Base-by-base conservation (phyloP, 2,797 vertebrate genomes). In the Rhinichthys osculus region DNA sequence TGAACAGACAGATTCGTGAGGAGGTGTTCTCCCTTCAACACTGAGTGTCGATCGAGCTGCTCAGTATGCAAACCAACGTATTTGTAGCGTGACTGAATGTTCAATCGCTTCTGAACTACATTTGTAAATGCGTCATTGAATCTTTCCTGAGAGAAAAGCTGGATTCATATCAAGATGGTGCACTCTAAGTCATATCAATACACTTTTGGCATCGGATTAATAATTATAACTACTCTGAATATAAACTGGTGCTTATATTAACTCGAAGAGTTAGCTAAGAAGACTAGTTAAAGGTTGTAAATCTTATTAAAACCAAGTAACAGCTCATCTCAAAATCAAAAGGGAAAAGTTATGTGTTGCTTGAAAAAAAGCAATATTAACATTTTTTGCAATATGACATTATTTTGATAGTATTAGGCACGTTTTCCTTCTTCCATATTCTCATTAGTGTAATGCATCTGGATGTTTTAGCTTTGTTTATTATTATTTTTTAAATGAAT, bases 1-100 rank as follows among this genome's bases (percentile, higher is more conserved):
- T 81, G 76, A 80, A 76, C 80, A 30, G 71, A 80, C 67, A 71
- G 47, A 59, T 72, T 33, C 14, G 30, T 62, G 54, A 42, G 23
- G 35, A 78, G 35, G 23, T 30, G 27, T 69, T 69, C 78, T 81
- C 19, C 64, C 14, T 14, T 35, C 57, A 30, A 57, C 57, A 7
- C 40, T 62, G 35, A 35, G 38, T 79, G 57, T 62, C 16, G 6
- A 50, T 16, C 19, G 47, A 70, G 14, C 66, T 81, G 50, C 50
- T 82, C 80, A 42, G 23, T 57, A 71, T 82, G 67, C 67, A 71
- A 30, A 40, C 35, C 67, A 5, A 0, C 2, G 1, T 9, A 27
- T 70, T 4, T 44, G 76, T 54, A 70, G 23, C 44, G 1, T 38
- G 14, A 52, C 30, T 57, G 47, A 30, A 57, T 54, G 42, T 71